A percentile compares a stretch with the other conserved stretches of the same genome.
phyloP scores from a whole-genome alignment of 2,888 invertebrate genomes.

The Cremastinae sp. region DNA sequence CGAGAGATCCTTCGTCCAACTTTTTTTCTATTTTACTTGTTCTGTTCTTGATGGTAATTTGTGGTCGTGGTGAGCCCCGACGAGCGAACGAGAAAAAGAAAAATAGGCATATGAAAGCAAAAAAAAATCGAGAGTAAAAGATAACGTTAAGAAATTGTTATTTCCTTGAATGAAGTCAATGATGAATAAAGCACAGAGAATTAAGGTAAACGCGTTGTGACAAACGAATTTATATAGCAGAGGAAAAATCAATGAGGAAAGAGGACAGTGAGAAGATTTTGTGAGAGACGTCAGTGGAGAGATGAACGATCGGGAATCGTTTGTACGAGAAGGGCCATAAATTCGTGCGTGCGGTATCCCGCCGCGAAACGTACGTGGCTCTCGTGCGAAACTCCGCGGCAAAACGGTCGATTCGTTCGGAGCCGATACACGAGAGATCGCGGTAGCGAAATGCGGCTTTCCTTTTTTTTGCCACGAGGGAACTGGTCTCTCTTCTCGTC shows the following conservation, averaged over 20 bases:
- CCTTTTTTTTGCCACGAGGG: conserved; percentile 48
- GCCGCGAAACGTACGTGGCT: conserved; percentile 58
- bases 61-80: too few relatives aligned
- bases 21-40: too few relatives aligned
- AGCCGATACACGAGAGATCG: conserved; percentile 58
- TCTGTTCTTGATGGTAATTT: too few relatives aligned
- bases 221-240: background rate
- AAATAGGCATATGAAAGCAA: too few relatives aligned
- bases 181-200: too few relatives aligned
- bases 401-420: conserved; percentile 59
- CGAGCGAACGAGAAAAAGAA: too few relatives aligned
- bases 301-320: background rate
- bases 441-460: conserved; percentile 57
- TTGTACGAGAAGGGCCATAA: conserved; percentile 39
- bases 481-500: conserved; percentile 27
- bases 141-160: too few relatives aligned
- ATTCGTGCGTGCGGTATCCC: conserved; percentile 62
- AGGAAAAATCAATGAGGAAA: background rate
- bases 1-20: too few relatives aligned
- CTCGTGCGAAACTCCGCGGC: conserved; percentile 62
- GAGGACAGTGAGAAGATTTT: conserved; percentile 20
- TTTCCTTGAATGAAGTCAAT: too few relatives aligned
- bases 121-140: too few relatives aligned
- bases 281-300: conserved; percentile 24
- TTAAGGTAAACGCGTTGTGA: too few relatives aligned